Conservation (phyloP, 1,140 invertebrate genomes). For the Saccostrea cuccullata region DNA sequence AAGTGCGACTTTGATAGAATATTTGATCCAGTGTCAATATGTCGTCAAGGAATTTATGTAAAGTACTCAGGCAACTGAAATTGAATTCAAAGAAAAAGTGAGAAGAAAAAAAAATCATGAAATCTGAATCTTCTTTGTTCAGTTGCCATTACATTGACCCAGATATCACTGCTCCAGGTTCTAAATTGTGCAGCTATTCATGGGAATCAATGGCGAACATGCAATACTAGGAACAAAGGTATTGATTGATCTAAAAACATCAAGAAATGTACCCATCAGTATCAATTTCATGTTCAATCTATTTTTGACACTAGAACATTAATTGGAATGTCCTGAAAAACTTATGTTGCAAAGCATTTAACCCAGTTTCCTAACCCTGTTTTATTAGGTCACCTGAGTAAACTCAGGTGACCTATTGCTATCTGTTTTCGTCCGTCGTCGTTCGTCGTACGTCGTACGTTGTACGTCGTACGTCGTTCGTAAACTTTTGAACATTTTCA, state of each 20-base stretch:
- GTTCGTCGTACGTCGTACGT: too few relatives aligned
- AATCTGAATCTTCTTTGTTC: not conserved
- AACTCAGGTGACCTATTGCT: too few relatives aligned
- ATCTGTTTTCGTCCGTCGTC: too few relatives aligned
- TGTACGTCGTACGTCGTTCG: too few relatives aligned
- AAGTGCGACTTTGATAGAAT: too few relatives aligned
- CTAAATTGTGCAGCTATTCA: not conserved
- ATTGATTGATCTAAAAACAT: not conserved
- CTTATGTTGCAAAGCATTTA: not conserved
- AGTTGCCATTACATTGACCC: not conserved
- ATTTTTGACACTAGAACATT: not conserved
- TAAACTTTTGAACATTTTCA: too few relatives aligned
- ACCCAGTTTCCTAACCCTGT: not conserved
- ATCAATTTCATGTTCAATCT: not conserved
- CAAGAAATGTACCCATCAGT: not conserved
- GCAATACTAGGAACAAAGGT: not conserved
- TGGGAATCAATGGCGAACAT: not conserved
- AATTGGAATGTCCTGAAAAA: slow-evolving; percentile 24
- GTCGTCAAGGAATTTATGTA: too few relatives aligned
- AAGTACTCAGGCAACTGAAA: too few relatives aligned
- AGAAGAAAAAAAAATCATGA: not conserved
- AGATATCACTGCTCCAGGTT: not conserved
- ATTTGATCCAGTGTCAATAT: too few relatives aligned
- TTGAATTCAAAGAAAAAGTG: not conserved
- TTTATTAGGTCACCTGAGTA: too few relatives aligned